Evolutionary conservation across 1,140 invertebrate genomes (phyloP), one percentile per base, ranked within the genome.

Genomic region (Drosophila simulans): DNA sequence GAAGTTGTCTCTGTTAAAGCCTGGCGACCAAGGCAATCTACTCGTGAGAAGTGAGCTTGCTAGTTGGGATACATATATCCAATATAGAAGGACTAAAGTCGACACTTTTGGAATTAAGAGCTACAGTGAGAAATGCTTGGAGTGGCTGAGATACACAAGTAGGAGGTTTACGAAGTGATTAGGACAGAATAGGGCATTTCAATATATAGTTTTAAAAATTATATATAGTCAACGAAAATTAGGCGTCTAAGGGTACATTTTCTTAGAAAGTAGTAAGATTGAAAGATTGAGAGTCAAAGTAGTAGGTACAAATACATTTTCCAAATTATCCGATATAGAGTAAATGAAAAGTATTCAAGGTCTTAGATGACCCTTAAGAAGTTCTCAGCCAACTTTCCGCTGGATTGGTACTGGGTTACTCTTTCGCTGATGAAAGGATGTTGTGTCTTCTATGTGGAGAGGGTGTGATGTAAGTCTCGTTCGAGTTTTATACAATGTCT

Each of bases 1-100:
- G 74, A 88, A 88, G 73, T 85, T 78, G 71, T 75, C 48, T 64
- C 58, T 75, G 51, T 65, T 82, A 60, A 71, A 71, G 68, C 68
- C 68, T 48, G 65, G 64, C 37, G 51, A 71, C 68, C 68, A 42
- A 71, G 65, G 68, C 68, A 70, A 71, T 70, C 66, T 70, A 69
- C 66, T 70, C 25, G 43, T 71, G 68, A 70, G 64, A 70, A 57
- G 65, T 70, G 65, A 71, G 68, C 65, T 70, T 71, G 68, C 65
- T 71, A 65, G 62, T 68, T 66, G 45, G 27, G 64, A 68, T 68
- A 68, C n/a, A 39, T 70, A 71, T 42, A 31, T 31, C 31, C 68
- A 15, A 69, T 69, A 60, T 40, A 39, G 58, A 62, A 53, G 64
- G 64, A 70, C 64, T 49, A 70, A 55, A 57, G 64, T 57, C 53